Evolutionary conservation across 1,140 invertebrate genomes (phyloP), one percentile per base, ranked within the genome.

Genomic region (Marisa cornuarietis): DNA sequence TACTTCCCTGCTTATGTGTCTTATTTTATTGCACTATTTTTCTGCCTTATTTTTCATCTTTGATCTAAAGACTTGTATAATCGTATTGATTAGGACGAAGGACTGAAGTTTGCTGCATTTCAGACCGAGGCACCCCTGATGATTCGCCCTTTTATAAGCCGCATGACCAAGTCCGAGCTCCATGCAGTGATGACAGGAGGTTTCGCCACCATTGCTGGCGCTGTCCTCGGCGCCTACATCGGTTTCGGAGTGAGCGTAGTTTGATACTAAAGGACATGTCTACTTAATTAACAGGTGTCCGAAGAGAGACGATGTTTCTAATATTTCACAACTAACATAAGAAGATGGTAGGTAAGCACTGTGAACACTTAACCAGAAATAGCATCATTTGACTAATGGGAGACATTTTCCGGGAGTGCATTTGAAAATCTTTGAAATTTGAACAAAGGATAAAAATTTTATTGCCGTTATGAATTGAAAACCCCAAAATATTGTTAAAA

Each of bases 111-210:
- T 58, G 11, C 54, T 18, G 9, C 54, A 14, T 84, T 86, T 54
- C 73, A 90, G 89, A 89, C 87, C 14, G 90, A 91, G 79, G 87
- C 89, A 0, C 88, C 89, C 0, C 73, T 91, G 58, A 85, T 91
- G 80, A 87, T 91, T 24, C 79, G 84, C 42, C 89, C 89, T 14
- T 90, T 89, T 54, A 61, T 91, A 18, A 24, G 68, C 22, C 76
- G 85, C 20, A 89, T 90, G 86, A 90, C 90, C 11, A 85, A 81
- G 22, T 90, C 89, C 18, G 89, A 91, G 80, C 78, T 91, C 16
- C 87, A 88, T 79, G 88, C 89, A 13, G 86, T 90, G 14, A 87
- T 90, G 86, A 90, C 87, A 0, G 88, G 87, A 77, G 90, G 89
- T 10, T 91, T 90, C 82, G 89, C 89, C 26, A 88, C 89, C 20